phyloP scores from a whole-genome alignment of 2,888 invertebrate genomes.

The Nemotelus pantherinus region DNA sequence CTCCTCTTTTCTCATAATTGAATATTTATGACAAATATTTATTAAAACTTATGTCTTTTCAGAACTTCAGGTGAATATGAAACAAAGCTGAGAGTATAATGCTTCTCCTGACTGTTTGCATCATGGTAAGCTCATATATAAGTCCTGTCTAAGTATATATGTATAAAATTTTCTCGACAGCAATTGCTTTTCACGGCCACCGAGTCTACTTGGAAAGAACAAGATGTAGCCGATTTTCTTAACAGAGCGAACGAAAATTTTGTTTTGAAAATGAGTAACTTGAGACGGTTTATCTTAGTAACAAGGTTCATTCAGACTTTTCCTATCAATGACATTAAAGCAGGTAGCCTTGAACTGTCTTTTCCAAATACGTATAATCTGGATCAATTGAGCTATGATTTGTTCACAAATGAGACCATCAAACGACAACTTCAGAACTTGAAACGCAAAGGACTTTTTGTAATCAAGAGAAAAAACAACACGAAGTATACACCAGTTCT shows the following conservation, averaged over 20 bases:
- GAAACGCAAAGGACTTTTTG: background rate
- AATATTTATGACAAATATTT: no score
- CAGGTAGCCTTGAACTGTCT: background rate
- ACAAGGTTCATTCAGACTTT: background rate
- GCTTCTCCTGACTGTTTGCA: no score
- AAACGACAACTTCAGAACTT: conserved; percentile 33
- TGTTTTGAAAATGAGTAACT: background rate
- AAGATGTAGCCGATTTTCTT: conserved; percentile 25
- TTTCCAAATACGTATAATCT: conserved; percentile 14
- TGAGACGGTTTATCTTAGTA: background rate
- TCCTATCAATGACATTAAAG: conserved; percentile 21
- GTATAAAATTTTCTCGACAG: background rate
- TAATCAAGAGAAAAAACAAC: background rate
- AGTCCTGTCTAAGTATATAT: no score
- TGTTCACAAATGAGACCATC: conserved; percentile 28
- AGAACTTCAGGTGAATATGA: no score
- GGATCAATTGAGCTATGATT: conserved; percentile 1
- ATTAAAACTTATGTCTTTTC: no score
- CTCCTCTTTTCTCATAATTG: no score
- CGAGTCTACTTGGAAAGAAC: conserved; percentile 13
- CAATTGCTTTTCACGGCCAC: background rate
- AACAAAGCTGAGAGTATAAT: no score
- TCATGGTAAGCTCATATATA: no score
- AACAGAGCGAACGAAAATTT: conserved; percentile 28
- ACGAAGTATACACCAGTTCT: conserved; percentile 2